Conservation (phyloP, 2,797 vertebrate species). For the Sebastes taczanowskii region DNA sequence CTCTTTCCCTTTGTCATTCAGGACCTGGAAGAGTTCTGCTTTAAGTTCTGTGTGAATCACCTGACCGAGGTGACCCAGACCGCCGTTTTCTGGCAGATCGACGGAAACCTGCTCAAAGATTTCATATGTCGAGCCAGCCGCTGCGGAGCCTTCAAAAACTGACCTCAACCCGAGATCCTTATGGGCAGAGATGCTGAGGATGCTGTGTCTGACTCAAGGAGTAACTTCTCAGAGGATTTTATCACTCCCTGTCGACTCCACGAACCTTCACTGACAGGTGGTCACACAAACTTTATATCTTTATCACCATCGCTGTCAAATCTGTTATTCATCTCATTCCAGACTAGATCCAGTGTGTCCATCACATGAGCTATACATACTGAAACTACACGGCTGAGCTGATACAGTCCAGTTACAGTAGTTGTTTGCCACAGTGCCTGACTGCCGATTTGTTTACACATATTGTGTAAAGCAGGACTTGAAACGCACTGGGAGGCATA, state of each 20-base stretch:
- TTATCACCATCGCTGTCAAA: neutral
- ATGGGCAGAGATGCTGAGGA: neutral
- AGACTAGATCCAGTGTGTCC: neutral
- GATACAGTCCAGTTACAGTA: neutral
- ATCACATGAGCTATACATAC: neutral
- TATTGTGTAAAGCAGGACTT: slow-evolving; percentile 13
- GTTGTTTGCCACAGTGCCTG: slow-evolving; percentile 43
- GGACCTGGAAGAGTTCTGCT: slow-evolving; percentile 99
- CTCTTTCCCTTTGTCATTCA: slow-evolving; percentile 51
- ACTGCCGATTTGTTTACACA: slow-evolving; percentile 4
- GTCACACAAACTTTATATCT: neutral
- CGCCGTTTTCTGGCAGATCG: slow-evolving; percentile 94
- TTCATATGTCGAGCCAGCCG: slow-evolving; percentile 97
- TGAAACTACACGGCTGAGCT: neutral
- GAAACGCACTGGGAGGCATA: neutral
- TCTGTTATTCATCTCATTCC: slow-evolving; percentile 9
- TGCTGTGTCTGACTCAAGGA: neutral
- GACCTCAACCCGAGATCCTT: slow-evolving; percentile 53
- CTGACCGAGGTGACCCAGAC: slow-evolving; percentile 98
- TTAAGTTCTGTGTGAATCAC: slow-evolving; percentile 98
- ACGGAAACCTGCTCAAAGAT: slow-evolving; percentile 95
- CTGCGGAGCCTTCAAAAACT: slow-evolving; percentile 99
- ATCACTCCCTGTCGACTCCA: neutral
- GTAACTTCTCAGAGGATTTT: neutral
- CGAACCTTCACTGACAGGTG: neutral